These are phyloP conservation scores for Xenopus tropicalis DNA, from an alignment of 2,113 vertebrate species.

Conservation along the genomic window UCB_Xtro_10.0 CM004450.2:55410501-55411000, in stretches of 20 bases:
- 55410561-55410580: constrained; percentile 44
- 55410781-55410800: not conserved
- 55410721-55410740: not conserved
- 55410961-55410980: not conserved
- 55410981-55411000: not conserved
- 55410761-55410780: not conserved
- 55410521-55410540: constrained; percentile 43
- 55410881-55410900: too few species aligned
- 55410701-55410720: not conserved
- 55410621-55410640: constrained; percentile 45
- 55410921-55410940: not conserved
- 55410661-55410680: constrained; percentile 23
- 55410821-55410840: not conserved
- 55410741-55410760: not conserved
- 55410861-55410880: too few species aligned
- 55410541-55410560: constrained; percentile 44
- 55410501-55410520: constrained; percentile 45
- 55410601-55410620: constrained; percentile 45
- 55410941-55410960: not conserved
- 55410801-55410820: not conserved
- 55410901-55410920: not conserved
- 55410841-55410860: too few species aligned
- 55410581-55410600: constrained; percentile 44
- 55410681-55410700: constrained; percentile 17
- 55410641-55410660: constrained; percentile 43